Evolutionary conservation across 2,113 vertebrate species (phyloP).

Genomic region (Peucedramus taeniatus): DNA sequence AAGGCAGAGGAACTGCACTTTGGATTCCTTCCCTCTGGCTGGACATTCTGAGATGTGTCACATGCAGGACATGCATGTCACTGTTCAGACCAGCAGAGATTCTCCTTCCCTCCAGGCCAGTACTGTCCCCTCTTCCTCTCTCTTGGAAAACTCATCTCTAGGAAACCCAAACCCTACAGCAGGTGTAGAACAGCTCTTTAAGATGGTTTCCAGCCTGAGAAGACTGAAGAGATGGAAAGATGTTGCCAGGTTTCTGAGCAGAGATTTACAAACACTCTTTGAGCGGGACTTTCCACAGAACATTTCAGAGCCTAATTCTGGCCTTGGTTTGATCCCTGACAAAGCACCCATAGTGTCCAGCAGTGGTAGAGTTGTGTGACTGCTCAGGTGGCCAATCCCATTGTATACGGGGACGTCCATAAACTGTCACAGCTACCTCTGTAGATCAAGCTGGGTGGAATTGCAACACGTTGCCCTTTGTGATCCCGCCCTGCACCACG

Average conservation of each 20-base stretch:
- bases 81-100: accelerated
- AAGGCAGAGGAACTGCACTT: not conserved
- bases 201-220: not conserved
- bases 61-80: not conserved
- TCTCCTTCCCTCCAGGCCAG: not conserved
- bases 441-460: not conserved
- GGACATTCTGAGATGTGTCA: too few relatives aligned
- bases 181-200: too few relatives aligned
- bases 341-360: not conserved
- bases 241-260: not conserved
- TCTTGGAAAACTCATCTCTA: too few relatives aligned
- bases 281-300: not conserved
- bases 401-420: too few relatives aligned
- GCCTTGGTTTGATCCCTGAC: too few relatives aligned
- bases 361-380: not conserved
- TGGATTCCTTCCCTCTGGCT: too few relatives aligned
- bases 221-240: not conserved
- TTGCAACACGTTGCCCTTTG: not conserved
- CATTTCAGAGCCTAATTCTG: not conserved
- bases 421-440: not conserved
- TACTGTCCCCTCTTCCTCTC: not conserved
- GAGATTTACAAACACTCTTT: not conserved
- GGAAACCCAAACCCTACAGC: accelerated
- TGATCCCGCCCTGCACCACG: not conserved
- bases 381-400: not conserved